phyloP scores from a whole-genome alignment of 2,113 vertebrate genomes.

The Phalacrocorax carbo region DNA sequence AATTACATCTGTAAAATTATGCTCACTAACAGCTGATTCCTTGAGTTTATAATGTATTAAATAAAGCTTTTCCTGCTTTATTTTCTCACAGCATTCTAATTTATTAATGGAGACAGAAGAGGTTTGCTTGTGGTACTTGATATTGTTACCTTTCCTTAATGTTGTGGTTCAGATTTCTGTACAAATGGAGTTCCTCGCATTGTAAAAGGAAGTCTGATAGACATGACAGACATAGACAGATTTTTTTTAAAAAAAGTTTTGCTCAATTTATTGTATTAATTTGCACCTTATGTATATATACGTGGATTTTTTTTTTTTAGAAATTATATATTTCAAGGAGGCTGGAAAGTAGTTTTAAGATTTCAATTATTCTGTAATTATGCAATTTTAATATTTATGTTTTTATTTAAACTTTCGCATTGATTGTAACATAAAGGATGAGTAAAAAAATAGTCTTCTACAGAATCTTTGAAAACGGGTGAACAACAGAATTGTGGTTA shows the following conservation, averaged over 20 bases:
- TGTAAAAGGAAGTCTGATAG: not conserved
- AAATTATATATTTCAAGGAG: not conserved
- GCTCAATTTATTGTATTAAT: not conserved
- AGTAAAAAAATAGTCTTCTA: not conserved
- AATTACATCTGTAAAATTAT: not conserved
- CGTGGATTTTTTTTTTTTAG: not conserved
- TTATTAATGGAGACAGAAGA: not conserved
- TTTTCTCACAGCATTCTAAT: not conserved
- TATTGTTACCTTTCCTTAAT: not conserved
- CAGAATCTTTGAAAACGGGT: not conserved
- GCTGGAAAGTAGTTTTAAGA: not conserved
- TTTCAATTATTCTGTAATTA: not conserved
- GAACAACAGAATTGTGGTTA: not conserved
- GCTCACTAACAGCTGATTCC: not conserved
- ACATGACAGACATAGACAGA: not conserved
- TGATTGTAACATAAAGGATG: not conserved
- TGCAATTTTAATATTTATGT: not conserved
- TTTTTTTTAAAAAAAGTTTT: not conserved
- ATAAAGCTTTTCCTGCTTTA: not conserved
- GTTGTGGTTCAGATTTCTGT: not conserved
- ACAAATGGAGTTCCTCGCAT: not conserved
- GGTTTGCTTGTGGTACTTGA: not conserved
- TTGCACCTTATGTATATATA: not conserved
- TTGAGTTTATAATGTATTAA: not conserved
- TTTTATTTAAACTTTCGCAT: not conserved